These are phyloP conservation scores for Paedocypris micromegethes DNA, from an alignment of 2,797 vertebrate species.

Conservation along the genomic window DNA sequence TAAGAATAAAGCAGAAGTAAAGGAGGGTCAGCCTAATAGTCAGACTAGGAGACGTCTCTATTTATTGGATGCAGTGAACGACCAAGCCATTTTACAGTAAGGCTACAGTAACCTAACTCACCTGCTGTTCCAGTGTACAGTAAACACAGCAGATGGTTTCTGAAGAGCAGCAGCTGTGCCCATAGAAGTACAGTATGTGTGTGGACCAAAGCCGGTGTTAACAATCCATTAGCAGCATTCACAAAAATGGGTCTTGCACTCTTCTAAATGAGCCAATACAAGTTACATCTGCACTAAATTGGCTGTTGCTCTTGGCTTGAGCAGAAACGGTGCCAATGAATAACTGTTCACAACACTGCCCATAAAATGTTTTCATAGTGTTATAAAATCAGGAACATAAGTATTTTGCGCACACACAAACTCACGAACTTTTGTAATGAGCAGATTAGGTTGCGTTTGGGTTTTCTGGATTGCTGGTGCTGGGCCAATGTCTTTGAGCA, in stretches of 20 bases:
- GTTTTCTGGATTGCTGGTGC: no score
- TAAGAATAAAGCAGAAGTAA: slow-evolving; percentile 29
- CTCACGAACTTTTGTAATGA: no score
- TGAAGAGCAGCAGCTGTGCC: slow-evolving; percentile 23
- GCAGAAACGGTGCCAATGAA: slow-evolving; percentile 23
- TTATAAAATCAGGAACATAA: slow-evolving; percentile 15
- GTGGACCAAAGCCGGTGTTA: slow-evolving; percentile 19
- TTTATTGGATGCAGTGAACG: not conserved
- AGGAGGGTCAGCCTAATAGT: slow-evolving; percentile 26
- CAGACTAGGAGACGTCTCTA: slow-evolving; percentile 7
- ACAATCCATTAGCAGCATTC: slow-evolving; percentile 26
- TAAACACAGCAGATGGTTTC: slow-evolving; percentile 27
- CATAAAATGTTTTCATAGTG: slow-evolving; percentile 14
- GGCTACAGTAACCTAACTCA: slow-evolving; percentile 16
- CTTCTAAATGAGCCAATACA: slow-evolving; percentile 12
- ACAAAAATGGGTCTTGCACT: slow-evolving; percentile 20
- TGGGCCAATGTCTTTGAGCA: no score
- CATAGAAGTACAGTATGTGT: slow-evolving; percentile 6
- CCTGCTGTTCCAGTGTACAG: slow-evolving; percentile 14
- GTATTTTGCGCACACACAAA: not conserved
- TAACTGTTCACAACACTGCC: slow-evolving; percentile 26
- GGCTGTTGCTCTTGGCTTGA: slow-evolving; percentile 9
- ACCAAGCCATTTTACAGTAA: slow-evolving; percentile 1
- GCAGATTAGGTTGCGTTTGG: no score
- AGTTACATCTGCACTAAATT: slow-evolving; percentile 6